phyloP scores from a whole-genome alignment of 2,113 vertebrate species.

The Nothocercus nigrocapillus region DNA sequence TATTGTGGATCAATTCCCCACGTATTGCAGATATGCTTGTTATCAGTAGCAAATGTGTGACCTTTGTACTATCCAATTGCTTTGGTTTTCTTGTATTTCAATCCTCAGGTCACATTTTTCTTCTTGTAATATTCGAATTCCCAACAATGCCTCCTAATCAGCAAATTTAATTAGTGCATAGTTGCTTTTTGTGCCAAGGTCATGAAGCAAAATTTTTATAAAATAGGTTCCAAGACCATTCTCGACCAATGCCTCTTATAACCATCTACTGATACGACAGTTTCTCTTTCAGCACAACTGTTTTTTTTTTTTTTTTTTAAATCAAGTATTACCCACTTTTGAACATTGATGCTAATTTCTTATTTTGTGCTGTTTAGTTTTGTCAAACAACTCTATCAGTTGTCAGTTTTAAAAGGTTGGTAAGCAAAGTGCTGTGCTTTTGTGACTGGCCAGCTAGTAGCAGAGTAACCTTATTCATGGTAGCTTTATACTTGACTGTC shows the following conservation, averaged over 20 bases:
- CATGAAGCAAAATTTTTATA: not conserved
- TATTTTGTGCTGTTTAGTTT: not conserved
- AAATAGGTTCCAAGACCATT: not conserved
- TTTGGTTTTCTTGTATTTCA: not conserved
- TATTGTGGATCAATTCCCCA: not conserved
- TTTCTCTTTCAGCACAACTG: not conserved
- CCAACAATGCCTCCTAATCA: not conserved
- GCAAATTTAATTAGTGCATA: not conserved
- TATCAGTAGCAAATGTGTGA: not conserved
- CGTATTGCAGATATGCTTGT: not conserved
- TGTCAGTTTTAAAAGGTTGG: not conserved
- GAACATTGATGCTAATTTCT: not conserved
- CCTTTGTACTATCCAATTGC: not conserved
- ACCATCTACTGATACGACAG: not conserved
- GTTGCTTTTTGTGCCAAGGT: not conserved
- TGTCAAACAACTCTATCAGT: not conserved
- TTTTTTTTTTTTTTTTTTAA: not conserved
- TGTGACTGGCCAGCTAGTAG: not conserved
- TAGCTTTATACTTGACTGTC: not conserved
- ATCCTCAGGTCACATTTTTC: not conserved
- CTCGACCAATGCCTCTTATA: not conserved
- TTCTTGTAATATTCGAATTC: not conserved
- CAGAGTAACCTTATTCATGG: not conserved
- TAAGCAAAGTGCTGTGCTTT: rapidly evolving
- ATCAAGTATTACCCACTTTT: not conserved